Evolutionary conservation across 2,113 vertebrate species (phyloP).

Genomic region (Struthidea cinerea): DNA sequence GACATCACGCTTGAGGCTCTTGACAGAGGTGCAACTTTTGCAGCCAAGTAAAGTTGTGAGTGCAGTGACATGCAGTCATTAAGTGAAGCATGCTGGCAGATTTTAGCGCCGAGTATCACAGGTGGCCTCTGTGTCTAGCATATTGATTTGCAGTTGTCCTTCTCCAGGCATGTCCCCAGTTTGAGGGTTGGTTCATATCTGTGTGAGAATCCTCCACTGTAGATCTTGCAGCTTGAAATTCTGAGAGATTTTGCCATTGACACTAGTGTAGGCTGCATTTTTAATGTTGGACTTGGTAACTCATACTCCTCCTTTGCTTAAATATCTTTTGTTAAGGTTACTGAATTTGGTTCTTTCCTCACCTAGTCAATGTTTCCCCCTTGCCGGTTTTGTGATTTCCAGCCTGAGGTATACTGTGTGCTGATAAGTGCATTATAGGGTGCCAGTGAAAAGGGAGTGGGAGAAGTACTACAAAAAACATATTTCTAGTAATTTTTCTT

Average conservation of each 20-base stretch:
- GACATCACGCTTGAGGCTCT: not conserved
- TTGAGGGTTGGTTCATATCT: not conserved
- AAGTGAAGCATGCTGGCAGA: not conserved
- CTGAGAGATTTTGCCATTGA: not conserved
- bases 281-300: not conserved
- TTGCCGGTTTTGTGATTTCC: not conserved
- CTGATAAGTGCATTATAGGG: not conserved
- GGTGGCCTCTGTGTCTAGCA: not conserved
- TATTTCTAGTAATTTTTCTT: not conserved
- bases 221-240: not conserved
- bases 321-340: not conserved
- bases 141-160: not conserved
- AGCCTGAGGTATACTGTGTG: not conserved
- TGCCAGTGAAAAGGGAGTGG: not conserved
- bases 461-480: not conserved
- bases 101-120: not conserved
- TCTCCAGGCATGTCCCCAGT: not conserved
- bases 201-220: not conserved
- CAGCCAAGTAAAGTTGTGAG: not conserved
- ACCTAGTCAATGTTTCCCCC: not conserved
- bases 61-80: not conserved
- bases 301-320: not conserved
- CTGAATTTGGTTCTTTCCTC: not conserved
- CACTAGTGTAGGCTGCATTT: not conserved
- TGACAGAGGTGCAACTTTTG: not conserved